phyloP scores from a whole-genome alignment of 2,888 invertebrate genomes.

The Eupithecia subumbrata region DNA sequence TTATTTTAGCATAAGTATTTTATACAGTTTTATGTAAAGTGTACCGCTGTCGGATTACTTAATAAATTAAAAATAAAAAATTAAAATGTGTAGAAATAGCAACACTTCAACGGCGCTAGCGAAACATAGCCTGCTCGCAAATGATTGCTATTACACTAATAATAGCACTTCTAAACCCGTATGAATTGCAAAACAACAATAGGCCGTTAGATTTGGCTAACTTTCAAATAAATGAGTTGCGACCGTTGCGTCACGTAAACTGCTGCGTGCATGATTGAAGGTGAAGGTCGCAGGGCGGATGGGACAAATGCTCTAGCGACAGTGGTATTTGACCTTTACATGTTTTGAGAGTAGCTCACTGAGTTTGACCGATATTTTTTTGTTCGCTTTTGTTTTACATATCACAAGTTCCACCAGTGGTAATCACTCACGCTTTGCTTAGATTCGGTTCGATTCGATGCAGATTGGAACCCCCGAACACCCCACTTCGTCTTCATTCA shows the following conservation, averaged over 20 bases:
- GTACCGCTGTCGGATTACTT: no score
- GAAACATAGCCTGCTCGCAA: slow-evolving; percentile 2
- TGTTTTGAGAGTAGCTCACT: slow-evolving; percentile 6
- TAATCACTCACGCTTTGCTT: neutral
- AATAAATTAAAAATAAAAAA: no score
- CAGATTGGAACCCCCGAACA: no score
- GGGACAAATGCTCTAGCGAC: slow-evolving; percentile 1
- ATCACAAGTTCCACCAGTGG: neutral
- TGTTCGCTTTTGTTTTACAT: neutral
- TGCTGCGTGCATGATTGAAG: slow-evolving; percentile 22
- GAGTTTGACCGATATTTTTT: slow-evolving; percentile 15
- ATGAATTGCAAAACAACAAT: slow-evolving; percentile 33
- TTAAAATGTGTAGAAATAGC: neutral
- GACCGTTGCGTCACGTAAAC: slow-evolving; percentile 22
- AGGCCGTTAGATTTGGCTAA: slow-evolving; percentile 32
- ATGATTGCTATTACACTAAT: slow-evolving; percentile 20
- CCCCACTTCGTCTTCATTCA: no score
- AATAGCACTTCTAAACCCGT: slow-evolving; percentile 23
- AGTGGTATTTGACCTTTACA: slow-evolving; percentile 21
- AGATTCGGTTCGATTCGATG: no score
- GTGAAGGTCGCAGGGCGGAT: slow-evolving; percentile 28
- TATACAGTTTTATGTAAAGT: no score
- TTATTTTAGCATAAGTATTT: no score
- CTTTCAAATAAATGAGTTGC: slow-evolving; percentile 29
- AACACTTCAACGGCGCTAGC: neutral